Evolutionary conservation across 1,140 invertebrate species (phyloP).

Genomic region (Dermatophagoides farinae): DNA sequence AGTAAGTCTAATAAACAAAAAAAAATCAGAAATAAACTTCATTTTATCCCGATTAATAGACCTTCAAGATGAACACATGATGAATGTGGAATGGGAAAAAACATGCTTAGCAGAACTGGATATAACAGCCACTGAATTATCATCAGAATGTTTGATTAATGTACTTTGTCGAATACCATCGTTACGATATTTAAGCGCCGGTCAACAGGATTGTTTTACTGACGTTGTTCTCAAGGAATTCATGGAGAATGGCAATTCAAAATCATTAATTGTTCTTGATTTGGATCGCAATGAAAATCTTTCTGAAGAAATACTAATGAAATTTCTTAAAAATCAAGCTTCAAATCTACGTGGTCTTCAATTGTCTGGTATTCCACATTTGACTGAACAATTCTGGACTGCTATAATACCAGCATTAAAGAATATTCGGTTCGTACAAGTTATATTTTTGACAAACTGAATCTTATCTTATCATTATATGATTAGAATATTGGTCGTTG

Average conservation of each 20-base stretch:
- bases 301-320: slow-evolving; percentile 69
- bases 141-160: slow-evolving; percentile 75
- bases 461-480: neutral
- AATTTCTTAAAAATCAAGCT: slow-evolving; percentile 72
- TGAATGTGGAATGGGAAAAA: slow-evolving; percentile 95
- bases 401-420: slow-evolving; percentile 65
- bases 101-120: slow-evolving; percentile 80
- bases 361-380: slow-evolving; percentile 85
- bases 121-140: slow-evolving; percentile 85
- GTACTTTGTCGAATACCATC: slow-evolving; percentile 69
- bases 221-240: slow-evolving; percentile 44
- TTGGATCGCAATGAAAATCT: slow-evolving; percentile 86
- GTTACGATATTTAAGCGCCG: slow-evolving; percentile 72
- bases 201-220: slow-evolving; percentile 90
- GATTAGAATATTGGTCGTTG: slow-evolving; percentile 79
- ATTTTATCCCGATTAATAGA: slow-evolving; percentile 32
- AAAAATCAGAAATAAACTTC: neutral
- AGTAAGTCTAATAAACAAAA: slow-evolving; percentile 44
- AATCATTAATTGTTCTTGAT: slow-evolving; percentile 66
- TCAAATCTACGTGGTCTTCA: slow-evolving; percentile 63
- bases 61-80: slow-evolving; percentile 68
- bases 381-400: slow-evolving; percentile 91
- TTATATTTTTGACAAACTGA: slow-evolving; percentile 3
- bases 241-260: slow-evolving; percentile 65
- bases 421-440: slow-evolving; percentile 53